Evolutionary conservation across 2,113 vertebrate genomes (phyloP), one percentile per base, ranked within the genome.

Genomic region (Capreolus pygargus): DNA sequence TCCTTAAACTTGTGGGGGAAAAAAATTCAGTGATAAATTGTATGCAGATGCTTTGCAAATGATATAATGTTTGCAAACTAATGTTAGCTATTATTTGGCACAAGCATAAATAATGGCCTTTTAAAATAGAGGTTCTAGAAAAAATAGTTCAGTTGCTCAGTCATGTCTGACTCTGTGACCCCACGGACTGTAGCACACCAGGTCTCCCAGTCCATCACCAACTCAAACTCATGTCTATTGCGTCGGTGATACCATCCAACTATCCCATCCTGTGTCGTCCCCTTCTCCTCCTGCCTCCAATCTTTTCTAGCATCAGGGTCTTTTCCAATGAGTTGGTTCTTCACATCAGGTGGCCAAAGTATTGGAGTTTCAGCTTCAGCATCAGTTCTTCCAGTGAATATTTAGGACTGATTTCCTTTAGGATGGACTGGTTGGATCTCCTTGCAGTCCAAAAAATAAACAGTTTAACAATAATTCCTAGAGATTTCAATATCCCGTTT

Each of bases 101-200:
- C 16, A 39, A 64, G 28, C 50, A 79, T 92, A 96, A 54, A 9
- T n/a, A 83, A 70, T 2, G 74, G 6, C 1, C 16, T 58, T 91
- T 86, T 90, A 86, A 92, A 64, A 60, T 33, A 93, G 16, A 61
- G 10, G 9, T 64, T 82, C 91, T 58, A 74, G 78, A 54, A 82
- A 19, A 94, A 94, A 74, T n/a, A 47, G 50, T 39, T 74, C 64
- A 74, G 19, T 74, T 74, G 67, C 21, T 39, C n/a, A 74, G 10
- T 74, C 67, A 39, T 12, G 5, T 25, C 10, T 5, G 0, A 39
- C 19, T 74, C 67, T 74, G 10, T 5, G 3, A 23, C 67, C 67
- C 67, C 67, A 74, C 3, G 67, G 67, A 74, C n/a, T 23, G 19
- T 10, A 39, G 21, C 36, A 74, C 5, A 0, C 19, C 64, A 70